Evolutionary conservation across 2,888 invertebrate genomes (phyloP).

Genomic region (Philhelius pedissequus): DNA sequence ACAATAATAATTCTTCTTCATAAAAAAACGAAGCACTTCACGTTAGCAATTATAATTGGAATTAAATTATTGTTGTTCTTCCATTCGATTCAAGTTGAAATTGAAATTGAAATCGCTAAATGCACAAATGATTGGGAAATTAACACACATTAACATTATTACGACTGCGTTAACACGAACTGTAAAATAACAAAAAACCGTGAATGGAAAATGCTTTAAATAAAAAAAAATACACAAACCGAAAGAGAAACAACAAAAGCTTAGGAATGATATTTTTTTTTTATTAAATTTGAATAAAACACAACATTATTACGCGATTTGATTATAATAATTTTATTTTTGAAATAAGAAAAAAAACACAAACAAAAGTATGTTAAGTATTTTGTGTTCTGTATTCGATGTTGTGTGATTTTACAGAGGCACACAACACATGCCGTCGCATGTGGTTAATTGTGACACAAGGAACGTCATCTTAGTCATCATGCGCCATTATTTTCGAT

Average conservation of each 20-base stretch:
- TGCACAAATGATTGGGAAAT: slow-evolving; percentile 47
- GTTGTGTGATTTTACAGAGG: background rate
- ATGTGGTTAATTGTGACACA: background rate
- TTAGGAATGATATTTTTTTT: background rate
- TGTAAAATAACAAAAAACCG: background rate
- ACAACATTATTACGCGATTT: slow-evolving; percentile 10
- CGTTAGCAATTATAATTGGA: slow-evolving; percentile 14
- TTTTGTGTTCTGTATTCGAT: background rate
- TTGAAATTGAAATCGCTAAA: slow-evolving; percentile 12
- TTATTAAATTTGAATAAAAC: slow-evolving; percentile 49
- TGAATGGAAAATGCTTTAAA: slow-evolving; percentile 18
- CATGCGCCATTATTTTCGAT: slow-evolving; percentile 8
- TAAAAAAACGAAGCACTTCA: background rate
- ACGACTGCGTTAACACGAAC: slow-evolving; percentile 34
- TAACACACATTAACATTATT: slow-evolving; percentile 46
- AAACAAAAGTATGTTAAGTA: background rate
- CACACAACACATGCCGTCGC: slow-evolving; percentile 1
- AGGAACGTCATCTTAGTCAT: background rate
- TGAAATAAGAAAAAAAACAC: background rate
- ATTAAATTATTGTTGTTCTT: slow-evolving; percentile 15
- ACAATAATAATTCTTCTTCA: background rate
- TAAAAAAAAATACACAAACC: background rate
- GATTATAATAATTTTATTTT: background rate
- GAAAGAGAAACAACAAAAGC: background rate
- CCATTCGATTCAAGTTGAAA: slow-evolving; percentile 2